These are phyloP conservation scores for Epinotia ramella DNA, from an alignment of 2,888 invertebrate species.

Conservation along the genomic window DNA sequence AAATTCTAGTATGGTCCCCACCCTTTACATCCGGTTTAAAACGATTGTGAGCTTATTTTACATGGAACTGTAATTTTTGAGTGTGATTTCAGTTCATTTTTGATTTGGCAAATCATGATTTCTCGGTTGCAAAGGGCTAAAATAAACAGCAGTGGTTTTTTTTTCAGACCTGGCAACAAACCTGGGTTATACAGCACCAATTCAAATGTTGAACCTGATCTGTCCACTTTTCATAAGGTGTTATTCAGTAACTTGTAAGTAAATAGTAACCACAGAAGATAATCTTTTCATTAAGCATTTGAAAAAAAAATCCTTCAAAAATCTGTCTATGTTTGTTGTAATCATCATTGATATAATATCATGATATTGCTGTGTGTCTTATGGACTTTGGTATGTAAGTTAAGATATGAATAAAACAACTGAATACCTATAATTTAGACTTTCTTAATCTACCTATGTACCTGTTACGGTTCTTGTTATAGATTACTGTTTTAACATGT, in stretches of 20 bases:
- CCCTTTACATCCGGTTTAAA: too few species aligned
- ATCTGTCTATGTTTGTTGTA: conserved; percentile 6
- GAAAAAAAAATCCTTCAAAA: background rate
- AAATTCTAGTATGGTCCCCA: background rate
- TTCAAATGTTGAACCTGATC: conserved; percentile 87
- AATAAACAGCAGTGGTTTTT: background rate
- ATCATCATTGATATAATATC: conserved; percentile 5
- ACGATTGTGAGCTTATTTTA: too few species aligned
- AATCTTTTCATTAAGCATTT: conserved; percentile 6
- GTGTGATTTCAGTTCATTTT: too few species aligned
- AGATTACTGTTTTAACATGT: too few species aligned
- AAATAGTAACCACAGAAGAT: background rate
- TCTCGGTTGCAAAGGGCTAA: background rate
- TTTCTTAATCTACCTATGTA: background rate
- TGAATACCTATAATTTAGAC: background rate
- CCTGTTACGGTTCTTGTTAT: too few species aligned
- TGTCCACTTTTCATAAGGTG: conserved; percentile 89
- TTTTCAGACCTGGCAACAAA: conserved; percentile 71
- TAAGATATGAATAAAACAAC: conserved; percentile 28
- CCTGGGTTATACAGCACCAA: conserved; percentile 80
- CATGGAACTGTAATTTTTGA: too few species aligned
- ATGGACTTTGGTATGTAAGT: conserved; percentile 1
- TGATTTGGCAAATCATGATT: too few species aligned
- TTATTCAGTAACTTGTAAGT: conserved; percentile 82
- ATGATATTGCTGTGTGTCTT: conserved; percentile 22